Evolutionary conservation across 37 sponge, comb jelly and placozoan genomes (phyloP).

Genomic region (Petrosia ficiformis): DNA sequence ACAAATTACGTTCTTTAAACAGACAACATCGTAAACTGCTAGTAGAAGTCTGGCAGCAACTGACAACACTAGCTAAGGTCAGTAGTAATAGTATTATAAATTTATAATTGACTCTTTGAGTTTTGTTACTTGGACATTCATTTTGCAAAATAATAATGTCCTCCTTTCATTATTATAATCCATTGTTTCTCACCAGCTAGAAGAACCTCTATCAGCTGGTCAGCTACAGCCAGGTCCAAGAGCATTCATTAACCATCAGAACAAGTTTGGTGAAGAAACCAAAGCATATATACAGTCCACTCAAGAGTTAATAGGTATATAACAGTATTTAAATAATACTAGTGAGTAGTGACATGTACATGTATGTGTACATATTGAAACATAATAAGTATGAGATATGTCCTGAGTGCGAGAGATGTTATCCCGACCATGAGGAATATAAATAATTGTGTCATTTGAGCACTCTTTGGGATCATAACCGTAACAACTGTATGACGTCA

Average conservation of each 20-base stretch:
- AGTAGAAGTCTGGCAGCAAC: slow-evolving; percentile 79
- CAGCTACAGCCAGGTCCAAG: slow-evolving; percentile 73
- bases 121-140: no score
- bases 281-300: slow-evolving; percentile 54
- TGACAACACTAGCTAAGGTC: slow-evolving; percentile 71
- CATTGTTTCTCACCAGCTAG: slow-evolving; percentile 43
- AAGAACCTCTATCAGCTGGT: slow-evolving; percentile 65
- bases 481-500: no score
- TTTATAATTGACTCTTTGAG: no score
- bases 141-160: neutral
- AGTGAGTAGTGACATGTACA: no score
- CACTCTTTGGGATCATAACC: no score
- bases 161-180: neutral
- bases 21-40: slow-evolving; percentile 68
- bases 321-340: no score
- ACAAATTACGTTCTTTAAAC: slow-evolving; percentile 66
- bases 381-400: no score
- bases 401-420: no score
- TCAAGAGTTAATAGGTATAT: slow-evolving; percentile 70
- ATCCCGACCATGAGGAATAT: no score
- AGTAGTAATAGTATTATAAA: no score
- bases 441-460: no score
- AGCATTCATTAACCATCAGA: slow-evolving; percentile 69
- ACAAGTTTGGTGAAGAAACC: slow-evolving; percentile 67
- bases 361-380: no score